phyloP scores from a whole-genome alignment of 2,797 vertebrate genomes.

The Enteromius treurensis region DNA sequence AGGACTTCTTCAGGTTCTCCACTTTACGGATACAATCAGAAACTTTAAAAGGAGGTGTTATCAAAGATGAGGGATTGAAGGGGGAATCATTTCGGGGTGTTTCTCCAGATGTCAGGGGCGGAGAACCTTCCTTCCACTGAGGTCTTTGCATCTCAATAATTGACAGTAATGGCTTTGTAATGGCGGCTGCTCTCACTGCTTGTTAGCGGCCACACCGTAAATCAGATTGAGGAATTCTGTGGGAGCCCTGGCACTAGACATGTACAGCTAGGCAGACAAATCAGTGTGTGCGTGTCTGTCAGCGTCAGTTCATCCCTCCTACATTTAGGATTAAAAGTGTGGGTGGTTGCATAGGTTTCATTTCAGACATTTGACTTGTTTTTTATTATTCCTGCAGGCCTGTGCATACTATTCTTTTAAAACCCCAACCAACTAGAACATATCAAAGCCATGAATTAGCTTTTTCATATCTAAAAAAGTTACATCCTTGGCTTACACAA shows the following conservation, averaged over 20 bases:
- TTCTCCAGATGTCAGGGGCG: conserved; percentile 35
- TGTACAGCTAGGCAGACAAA: conserved; percentile 45
- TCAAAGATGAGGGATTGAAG: background rate
- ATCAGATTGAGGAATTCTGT: conserved; percentile 63
- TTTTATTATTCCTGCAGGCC: conserved; percentile 34
- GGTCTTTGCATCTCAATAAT: conserved; percentile 63
- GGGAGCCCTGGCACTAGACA: conserved; percentile 59
- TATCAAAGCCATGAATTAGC: background rate
- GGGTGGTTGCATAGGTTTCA: conserved; percentile 58
- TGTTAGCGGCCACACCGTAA: conserved; percentile 59
- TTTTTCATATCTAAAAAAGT: conserved; percentile 15
- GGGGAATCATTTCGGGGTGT: background rate
- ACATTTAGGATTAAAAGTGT: conserved; percentile 52
- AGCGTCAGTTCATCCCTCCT: conserved; percentile 34
- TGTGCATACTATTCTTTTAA: conserved; percentile 43
- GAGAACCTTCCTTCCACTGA: conserved; percentile 32
- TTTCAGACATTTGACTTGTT: conserved; percentile 40
- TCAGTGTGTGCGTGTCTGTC: background rate
- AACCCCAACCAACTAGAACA: conserved; percentile 24
- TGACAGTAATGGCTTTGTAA: conserved; percentile 74
- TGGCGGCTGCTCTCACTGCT: conserved; percentile 54
- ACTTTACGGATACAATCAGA: background rate
- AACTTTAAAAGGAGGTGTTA: conserved; percentile 15
- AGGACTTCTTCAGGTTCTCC: conserved; percentile 17
- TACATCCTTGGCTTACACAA: background rate